phyloP scores from a whole-genome alignment of 2,888 invertebrate species.

The Callosobruchus maculatus region DNA sequence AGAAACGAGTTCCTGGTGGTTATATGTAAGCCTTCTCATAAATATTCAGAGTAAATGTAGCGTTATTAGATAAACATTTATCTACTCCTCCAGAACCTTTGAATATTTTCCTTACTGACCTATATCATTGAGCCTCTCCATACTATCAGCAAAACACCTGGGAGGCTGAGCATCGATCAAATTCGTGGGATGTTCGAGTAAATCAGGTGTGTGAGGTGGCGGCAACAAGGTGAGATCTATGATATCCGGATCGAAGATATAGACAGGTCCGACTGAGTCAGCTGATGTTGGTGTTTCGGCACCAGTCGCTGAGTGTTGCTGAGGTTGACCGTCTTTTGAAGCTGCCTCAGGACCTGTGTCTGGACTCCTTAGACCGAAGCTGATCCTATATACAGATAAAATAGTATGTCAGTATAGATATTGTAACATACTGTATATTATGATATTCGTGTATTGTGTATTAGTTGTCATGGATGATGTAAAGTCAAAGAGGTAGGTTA shows the following conservation, averaged over 20 bases:
- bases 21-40: too few relatives aligned
- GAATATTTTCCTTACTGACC: slow-evolving; percentile 30
- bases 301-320: slow-evolving; percentile 56
- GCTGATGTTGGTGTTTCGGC: slow-evolving; percentile 26
- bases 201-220: slow-evolving; percentile 81
- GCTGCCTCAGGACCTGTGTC: slow-evolving; percentile 58
- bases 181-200: slow-evolving; percentile 70
- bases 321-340: slow-evolving; percentile 64
- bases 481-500: too few relatives aligned
- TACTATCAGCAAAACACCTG: slow-evolving; percentile 70
- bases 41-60: too few relatives aligned
- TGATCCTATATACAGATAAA: too few relatives aligned
- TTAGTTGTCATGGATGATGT: too few relatives aligned
- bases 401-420: too few relatives aligned
- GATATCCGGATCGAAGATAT: slow-evolving; percentile 77
- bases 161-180: slow-evolving; percentile 55
- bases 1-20: too few relatives aligned
- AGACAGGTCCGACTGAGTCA: slow-evolving; percentile 51
- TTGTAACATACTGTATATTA: too few relatives aligned
- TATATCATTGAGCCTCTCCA: slow-evolving; percentile 41
- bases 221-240: slow-evolving; percentile 86
- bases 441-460: too few relatives aligned
- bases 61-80: too few relatives aligned
- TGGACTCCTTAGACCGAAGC: slow-evolving; percentile 82
- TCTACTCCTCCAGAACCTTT: too few relatives aligned